Evolutionary conservation across 2,888 invertebrate genomes (phyloP).

Genomic region (Eupithecia dodoneata): DNA sequence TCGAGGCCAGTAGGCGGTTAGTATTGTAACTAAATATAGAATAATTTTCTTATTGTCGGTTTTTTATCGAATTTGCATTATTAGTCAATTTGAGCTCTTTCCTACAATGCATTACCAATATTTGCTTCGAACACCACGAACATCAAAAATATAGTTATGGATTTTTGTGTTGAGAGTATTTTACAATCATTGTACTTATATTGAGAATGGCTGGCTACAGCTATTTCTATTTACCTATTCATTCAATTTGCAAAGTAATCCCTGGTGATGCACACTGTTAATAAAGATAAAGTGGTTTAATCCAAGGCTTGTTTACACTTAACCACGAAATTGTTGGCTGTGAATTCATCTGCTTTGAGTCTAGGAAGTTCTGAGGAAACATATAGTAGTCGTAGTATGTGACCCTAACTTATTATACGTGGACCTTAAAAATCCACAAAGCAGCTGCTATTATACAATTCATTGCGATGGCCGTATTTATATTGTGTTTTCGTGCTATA

Average conservation of each 20-base stretch:
- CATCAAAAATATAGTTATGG: not conserved
- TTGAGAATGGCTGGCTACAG: not conserved
- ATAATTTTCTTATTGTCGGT: no score
- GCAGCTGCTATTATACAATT: not conserved
- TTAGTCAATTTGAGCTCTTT: no score
- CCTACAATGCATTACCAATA: no score
- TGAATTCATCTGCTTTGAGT: not conserved
- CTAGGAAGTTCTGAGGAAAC: not conserved
- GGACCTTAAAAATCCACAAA: not conserved
- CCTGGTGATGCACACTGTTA: not conserved
- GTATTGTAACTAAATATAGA: no score
- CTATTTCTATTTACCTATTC: not conserved
- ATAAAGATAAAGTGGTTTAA: constrained; percentile 10
- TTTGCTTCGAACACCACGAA: not conserved
- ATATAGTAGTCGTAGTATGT: not conserved
- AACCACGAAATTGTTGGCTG: not conserved
- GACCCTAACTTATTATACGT: not conserved
- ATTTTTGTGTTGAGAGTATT: not conserved
- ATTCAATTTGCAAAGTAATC: constrained; percentile 1
- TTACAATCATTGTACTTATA: not conserved
- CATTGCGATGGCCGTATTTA: not conserved
- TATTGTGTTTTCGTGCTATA: not conserved
- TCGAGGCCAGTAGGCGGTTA: no score
- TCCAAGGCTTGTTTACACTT: not conserved
- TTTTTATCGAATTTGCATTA: no score